phyloP scores from a whole-genome alignment of 2,797 vertebrate genomes.

The Characodon lateralis region DNA sequence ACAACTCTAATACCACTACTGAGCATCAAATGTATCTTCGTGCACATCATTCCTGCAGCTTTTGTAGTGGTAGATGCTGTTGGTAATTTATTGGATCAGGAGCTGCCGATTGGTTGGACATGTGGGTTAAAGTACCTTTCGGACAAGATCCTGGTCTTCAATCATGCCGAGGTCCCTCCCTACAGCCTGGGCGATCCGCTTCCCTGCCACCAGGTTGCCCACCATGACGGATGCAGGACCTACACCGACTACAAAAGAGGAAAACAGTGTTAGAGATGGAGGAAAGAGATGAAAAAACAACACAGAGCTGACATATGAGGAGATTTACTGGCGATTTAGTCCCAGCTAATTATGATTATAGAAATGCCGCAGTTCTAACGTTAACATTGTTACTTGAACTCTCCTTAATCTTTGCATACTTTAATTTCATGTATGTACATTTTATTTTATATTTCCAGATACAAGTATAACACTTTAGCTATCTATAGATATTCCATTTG shows the following conservation, averaged over 20 bases:
- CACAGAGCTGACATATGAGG: background rate
- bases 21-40: background rate
- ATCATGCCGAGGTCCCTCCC: constrained; percentile 95
- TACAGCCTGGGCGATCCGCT: constrained; percentile 95
- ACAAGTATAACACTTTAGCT: no score
- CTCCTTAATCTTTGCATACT: no score
- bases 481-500: no score
- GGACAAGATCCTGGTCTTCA: constrained; percentile 95
- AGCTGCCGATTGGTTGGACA: background rate
- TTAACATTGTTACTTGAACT: background rate
- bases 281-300: background rate
- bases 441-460: no score
- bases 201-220: constrained; percentile 97
- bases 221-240: constrained; percentile 98
- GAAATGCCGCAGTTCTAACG: background rate
- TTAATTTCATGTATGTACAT: no score
- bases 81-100: background rate
- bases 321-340: background rate
- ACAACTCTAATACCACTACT: background rate
- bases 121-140: constrained; percentile 83
- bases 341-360: background rate
- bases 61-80: constrained; percentile 9
- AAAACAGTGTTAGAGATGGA: background rate
- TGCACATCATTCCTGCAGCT: constrained; percentile 6
- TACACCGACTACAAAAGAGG: constrained; percentile 84